A percentile compares a stretch with the other conserved stretches of the same genome.
Conservation (phyloP, 2,113 vertebrate genomes). For the Serinus canaria region DNA sequence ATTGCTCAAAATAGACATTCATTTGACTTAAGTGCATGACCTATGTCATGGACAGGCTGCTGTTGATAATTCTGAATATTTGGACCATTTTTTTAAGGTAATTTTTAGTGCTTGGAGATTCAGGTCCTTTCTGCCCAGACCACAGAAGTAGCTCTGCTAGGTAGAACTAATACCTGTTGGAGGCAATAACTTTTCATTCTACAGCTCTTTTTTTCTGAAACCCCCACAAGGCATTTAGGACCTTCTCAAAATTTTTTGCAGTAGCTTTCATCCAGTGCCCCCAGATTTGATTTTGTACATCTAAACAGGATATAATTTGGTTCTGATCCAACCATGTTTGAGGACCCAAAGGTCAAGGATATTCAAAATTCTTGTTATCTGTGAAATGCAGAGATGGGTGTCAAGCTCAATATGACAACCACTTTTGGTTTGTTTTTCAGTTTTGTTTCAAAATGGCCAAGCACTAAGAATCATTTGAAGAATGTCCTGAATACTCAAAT, state of each 20-base stretch:
- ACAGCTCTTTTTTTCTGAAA: background rate
- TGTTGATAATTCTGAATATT: background rate
- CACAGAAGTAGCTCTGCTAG: background rate
- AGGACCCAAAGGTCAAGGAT: background rate
- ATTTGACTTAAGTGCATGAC: background rate
- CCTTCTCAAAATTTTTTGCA: background rate
- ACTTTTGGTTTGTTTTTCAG: background rate
- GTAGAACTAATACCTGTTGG: background rate
- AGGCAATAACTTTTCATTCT: background rate
- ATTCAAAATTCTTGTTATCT: background rate
- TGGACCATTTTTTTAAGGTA: background rate
- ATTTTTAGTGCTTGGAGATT: background rate
- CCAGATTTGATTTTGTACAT: background rate
- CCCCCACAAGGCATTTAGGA: background rate
- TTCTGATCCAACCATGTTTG: background rate
- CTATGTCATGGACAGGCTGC: background rate
- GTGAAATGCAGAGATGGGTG: background rate
- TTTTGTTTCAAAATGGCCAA: background rate
- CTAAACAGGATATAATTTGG: background rate
- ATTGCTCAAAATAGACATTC: background rate
- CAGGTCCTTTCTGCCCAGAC: background rate
- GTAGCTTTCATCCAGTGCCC: background rate
- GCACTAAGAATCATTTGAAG: background rate
- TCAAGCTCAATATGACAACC: background rate
- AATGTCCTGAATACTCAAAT: background rate